A percentile compares a stretch with the other conserved stretches of the same genome.
These are phyloP conservation scores for Zaprionus gabonicus DNA, from an alignment of 1,140 invertebrate genomes.

Conservation along the genomic window DNA sequence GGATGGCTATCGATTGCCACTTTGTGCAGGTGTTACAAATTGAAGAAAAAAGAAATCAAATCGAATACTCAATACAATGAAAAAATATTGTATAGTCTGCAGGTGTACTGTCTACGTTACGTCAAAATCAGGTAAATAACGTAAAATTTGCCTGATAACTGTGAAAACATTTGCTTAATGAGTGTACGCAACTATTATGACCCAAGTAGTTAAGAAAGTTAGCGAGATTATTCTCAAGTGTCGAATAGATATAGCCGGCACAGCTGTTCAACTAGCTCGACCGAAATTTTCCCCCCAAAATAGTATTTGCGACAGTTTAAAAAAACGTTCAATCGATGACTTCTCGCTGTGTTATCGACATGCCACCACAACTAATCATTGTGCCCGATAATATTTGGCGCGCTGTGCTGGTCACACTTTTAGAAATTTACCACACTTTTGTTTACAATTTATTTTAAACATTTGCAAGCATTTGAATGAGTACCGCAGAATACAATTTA, in stretches of 20 bases:
- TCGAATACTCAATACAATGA: conserved; percentile 18
- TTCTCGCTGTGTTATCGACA: not conserved
- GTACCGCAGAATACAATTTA: not conserved
- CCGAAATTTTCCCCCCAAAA: not conserved
- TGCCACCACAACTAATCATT: conserved; percentile 14
- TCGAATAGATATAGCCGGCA: conserved; percentile 35
- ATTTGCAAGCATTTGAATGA: not conserved
- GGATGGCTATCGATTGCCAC: conserved; percentile 58
- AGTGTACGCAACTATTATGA: conserved; percentile 13
- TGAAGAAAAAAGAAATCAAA: conserved; percentile 22
- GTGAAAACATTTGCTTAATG: conserved; percentile 8
- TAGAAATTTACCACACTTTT: not conserved
- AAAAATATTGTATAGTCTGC: conserved; percentile 34
- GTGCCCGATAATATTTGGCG: not conserved
- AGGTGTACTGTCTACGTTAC: conserved; percentile 35
- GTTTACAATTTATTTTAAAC: not conserved
- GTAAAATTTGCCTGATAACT: conserved; percentile 45
- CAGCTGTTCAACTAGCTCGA: conserved; percentile 15
- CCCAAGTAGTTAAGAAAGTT: conserved; percentile 1
- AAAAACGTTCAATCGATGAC: not conserved
- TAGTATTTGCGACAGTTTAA: conserved; percentile 13
- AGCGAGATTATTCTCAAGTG: conserved; percentile 31
- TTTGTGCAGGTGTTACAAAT: conserved; percentile 69
- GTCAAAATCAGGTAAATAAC: conserved; percentile 41
- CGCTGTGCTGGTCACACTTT: conserved; percentile 3